A percentile compares a stretch with the other conserved stretches of the same genome.
These are phyloP conservation scores for Erpobdella octoculata DNA, from an alignment of 2,888 invertebrate genomes.

Conservation along the genomic window DNA sequence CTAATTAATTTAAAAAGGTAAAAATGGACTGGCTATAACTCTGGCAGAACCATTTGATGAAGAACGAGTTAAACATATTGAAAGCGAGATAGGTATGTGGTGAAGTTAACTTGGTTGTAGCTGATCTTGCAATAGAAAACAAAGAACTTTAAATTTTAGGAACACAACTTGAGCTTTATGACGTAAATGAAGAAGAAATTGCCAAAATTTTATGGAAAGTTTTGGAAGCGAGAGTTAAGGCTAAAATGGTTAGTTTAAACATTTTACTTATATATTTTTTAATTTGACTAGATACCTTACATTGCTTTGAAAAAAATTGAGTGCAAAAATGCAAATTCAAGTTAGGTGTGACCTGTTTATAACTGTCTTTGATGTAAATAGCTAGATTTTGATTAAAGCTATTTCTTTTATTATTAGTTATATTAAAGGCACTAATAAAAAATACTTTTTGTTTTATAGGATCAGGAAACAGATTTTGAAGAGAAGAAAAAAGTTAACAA, in stretches of 20 bases:
- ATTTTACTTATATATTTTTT: not conserved
- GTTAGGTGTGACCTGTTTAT: no score
- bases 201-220: constrained; percentile 84
- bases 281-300: not conserved
- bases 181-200: constrained; percentile 77
- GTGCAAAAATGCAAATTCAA: not conserved
- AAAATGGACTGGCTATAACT: constrained; percentile 78
- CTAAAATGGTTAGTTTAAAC: constrained; percentile 62
- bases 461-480: constrained; percentile 84
- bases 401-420: no score
- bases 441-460: constrained; percentile 55
- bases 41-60: constrained; percentile 86
- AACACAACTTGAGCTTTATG: constrained; percentile 73
- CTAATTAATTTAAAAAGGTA: constrained; percentile 56
- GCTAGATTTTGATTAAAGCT: no score
- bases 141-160: constrained; percentile 52
- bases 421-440: no score
- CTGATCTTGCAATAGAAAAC: not conserved
- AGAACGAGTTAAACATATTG: constrained; percentile 73
- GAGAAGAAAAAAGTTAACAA: constrained; percentile 77
- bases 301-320: not conserved
- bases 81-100: constrained; percentile 58
- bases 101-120: no score
- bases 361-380: no score
- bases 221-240: constrained; percentile 81